A percentile compares a stretch with the other conserved stretches of the same genome.
These are phyloP conservation scores for Danio choprae DNA, from an alignment of 2,797 vertebrate species.

Conservation along the genomic window DNA sequence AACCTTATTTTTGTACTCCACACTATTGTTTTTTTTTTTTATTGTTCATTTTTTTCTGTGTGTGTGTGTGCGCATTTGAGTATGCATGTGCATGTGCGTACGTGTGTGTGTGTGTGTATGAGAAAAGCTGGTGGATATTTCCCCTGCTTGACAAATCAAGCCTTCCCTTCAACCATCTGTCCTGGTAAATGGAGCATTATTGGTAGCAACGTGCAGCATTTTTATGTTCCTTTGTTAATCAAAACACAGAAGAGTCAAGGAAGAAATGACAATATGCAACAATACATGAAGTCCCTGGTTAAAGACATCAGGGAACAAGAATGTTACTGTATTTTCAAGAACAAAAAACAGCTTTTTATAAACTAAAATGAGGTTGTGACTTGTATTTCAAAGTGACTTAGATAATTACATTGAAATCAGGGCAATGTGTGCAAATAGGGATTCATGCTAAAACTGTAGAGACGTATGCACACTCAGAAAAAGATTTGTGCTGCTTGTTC, in stretches of 20 bases:
- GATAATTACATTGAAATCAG: too few species aligned
- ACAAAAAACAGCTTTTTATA: too few species aligned
- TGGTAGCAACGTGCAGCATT: conserved; percentile 42
- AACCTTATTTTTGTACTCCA: background rate
- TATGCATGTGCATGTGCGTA: too few species aligned
- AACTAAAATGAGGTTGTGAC: too few species aligned
- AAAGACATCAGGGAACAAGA: conserved; percentile 11
- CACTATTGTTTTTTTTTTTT: conserved; percentile 22
- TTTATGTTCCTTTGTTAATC: conserved; percentile 19
- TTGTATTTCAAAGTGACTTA: too few species aligned
- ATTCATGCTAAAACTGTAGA: too few species aligned
- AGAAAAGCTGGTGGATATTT: conserved; percentile 31
- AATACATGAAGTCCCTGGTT: background rate
- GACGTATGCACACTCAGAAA: too few species aligned
- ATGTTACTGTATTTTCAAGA: background rate
- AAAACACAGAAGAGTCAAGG: conserved; percentile 18
- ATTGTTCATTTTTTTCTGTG: too few species aligned
- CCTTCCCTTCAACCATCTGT: conserved; percentile 53
- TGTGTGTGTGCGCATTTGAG: too few species aligned
- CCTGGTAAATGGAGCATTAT: conserved; percentile 48
- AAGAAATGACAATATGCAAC: conserved; percentile 3
- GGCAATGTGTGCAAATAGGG: too few species aligned
- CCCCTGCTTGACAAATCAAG: conserved; percentile 51
- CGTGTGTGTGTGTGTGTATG: background rate
- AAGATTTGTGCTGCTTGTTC: too few species aligned